phyloP scores from a whole-genome alignment of 2,113 vertebrate species.

The Isurus oxyrinchus region DNA sequence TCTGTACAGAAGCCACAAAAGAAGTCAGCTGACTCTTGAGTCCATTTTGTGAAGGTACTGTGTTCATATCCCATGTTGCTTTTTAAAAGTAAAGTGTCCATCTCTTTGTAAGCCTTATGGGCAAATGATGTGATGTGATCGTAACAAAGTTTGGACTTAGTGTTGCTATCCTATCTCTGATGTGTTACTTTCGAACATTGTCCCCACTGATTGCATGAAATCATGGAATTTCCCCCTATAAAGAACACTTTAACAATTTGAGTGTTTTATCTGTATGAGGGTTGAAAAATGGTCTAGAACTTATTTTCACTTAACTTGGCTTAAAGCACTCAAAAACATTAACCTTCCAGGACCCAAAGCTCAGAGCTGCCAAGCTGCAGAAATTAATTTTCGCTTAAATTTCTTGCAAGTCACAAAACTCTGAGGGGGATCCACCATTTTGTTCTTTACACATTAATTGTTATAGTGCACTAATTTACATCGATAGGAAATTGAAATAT shows the following conservation, averaged over 20 bases:
- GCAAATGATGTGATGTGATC: too few species aligned
- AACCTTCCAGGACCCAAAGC: not conserved
- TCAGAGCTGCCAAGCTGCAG: not conserved
- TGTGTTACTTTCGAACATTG: not conserved
- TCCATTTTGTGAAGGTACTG: too few species aligned
- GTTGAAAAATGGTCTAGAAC: not conserved
- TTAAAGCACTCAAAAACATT: not conserved
- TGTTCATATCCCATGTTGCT: too few species aligned
- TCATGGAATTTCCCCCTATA: not conserved
- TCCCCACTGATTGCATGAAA: not conserved
- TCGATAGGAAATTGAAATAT: not conserved
- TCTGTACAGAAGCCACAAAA: too few species aligned
- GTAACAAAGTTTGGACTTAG: not conserved
- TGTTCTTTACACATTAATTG: not conserved
- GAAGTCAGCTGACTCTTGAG: too few species aligned
- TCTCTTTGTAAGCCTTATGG: too few species aligned
- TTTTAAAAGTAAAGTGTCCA: too few species aligned
- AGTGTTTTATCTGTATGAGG: not conserved
- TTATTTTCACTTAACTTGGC: constrained; percentile 6
- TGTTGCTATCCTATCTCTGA: not conserved
- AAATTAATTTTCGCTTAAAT: not conserved
- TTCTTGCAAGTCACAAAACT: not conserved
- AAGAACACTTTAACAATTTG: not conserved
- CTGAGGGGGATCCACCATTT: not conserved
- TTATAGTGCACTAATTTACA: not conserved